phyloP scores from a whole-genome alignment of 2,797 vertebrate genomes.

The Vireo griseus region DNA sequence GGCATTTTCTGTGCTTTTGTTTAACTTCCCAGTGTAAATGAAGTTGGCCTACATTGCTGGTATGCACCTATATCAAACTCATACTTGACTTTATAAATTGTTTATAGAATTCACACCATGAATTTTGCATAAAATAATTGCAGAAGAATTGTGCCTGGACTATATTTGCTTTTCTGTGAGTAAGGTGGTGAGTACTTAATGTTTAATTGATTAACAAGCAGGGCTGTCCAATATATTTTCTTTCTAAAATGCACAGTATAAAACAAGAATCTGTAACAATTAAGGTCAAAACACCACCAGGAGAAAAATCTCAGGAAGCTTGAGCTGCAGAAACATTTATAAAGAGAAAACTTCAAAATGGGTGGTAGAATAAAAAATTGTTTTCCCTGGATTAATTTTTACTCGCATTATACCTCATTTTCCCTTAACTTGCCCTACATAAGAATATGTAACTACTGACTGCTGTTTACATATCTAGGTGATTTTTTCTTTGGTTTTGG shows the following conservation, averaged over 20 bases:
- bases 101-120: conserved; percentile 70
- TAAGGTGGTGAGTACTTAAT: conserved; percentile 33
- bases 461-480: background rate
- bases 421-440: background rate
- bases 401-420: background rate
- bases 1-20: conserved; percentile 32
- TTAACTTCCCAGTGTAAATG: conserved; percentile 55
- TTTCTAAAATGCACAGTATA: background rate
- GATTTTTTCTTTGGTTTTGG: conserved; percentile 16
- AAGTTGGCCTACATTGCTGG: conserved; percentile 26
- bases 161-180: conserved; percentile 38
- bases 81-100: conserved; percentile 75
- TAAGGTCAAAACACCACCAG: background rate
- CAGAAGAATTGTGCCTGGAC: conserved; percentile 27
- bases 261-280: background rate
- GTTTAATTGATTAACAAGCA: conserved; percentile 60
- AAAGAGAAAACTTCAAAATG: background rate
- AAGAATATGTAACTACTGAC: background rate
- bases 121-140: conserved; percentile 73
- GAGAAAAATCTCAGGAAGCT: background rate
- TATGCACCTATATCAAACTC: conserved; percentile 20
- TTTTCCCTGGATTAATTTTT: background rate
- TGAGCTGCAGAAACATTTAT: background rate
- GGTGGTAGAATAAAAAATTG: background rate
- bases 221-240: background rate